A percentile compares a stretch with the other conserved stretches of the same genome.
These are phyloP conservation scores for Tragelaphus imberbis DNA, from an alignment of 2,113 vertebrate species.

Conservation along the genomic window DNA sequence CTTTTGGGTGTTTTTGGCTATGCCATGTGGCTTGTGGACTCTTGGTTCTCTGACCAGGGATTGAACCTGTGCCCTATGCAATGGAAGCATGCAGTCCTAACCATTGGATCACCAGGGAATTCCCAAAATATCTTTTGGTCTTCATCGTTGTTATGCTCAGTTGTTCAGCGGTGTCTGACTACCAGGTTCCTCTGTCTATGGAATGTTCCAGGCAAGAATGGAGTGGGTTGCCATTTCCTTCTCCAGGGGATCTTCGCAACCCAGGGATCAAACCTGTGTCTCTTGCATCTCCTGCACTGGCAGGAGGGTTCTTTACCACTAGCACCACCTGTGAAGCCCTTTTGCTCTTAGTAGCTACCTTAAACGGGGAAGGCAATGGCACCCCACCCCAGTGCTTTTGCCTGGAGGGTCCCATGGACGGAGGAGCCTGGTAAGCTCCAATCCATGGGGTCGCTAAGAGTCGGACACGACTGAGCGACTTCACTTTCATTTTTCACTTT, in stretches of 20 bases:
- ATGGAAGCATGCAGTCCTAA: not conserved
- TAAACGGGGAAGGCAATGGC: too few relatives aligned
- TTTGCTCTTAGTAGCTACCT: not conserved
- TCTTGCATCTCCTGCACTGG: not conserved
- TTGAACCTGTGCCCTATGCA: not conserved
- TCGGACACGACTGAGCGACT: too few relatives aligned
- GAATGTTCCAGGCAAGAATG: not conserved
- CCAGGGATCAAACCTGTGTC: not conserved
- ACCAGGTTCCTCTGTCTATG: not conserved
- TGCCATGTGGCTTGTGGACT: not conserved
- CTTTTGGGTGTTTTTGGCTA: not conserved
- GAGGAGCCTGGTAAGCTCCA: too few relatives aligned
- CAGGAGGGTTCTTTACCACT: not conserved
- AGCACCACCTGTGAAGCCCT: not conserved
- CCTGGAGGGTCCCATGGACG: too few relatives aligned
- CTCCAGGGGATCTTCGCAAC: not conserved
- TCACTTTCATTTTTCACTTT: too few relatives aligned
- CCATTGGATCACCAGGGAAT: not conserved
- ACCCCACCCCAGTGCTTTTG: too few relatives aligned
- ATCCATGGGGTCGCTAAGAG: too few relatives aligned
- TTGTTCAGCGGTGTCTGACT: not conserved
- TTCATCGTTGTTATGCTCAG: not conserved
- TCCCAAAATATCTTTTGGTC: not conserved
- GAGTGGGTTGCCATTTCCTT: not conserved
- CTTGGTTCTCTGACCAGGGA: not conserved